A percentile compares a stretch with the other conserved stretches of the same genome.
Evolutionary conservation across 2,113 vertebrate species (phyloP).

Genomic region (Peromyscus maniculatus): DNA sequence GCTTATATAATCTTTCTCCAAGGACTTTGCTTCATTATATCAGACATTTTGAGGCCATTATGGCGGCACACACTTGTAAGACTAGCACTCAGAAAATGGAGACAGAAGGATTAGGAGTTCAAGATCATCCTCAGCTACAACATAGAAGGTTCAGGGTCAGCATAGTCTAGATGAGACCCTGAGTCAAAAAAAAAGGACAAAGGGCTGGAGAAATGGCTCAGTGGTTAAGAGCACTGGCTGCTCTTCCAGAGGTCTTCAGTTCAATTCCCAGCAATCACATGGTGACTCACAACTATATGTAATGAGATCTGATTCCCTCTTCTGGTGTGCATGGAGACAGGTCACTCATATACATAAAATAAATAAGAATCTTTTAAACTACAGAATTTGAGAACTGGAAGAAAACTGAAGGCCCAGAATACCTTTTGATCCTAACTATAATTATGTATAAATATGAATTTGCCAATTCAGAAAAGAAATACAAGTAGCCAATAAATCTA

Average conservation of each 20-base stretch:
- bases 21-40: not conserved
- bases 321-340: not conserved
- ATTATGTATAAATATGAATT: not conserved
- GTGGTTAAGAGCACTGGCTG: not conserved
- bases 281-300: not conserved
- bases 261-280: not conserved
- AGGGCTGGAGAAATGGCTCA: not conserved
- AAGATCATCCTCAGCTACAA: not conserved
- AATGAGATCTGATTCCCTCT: not conserved
- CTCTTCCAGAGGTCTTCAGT: not conserved
- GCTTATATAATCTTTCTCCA: conserved; percentile 1
- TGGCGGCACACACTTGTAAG: not conserved
- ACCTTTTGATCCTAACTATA: not conserved
- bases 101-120: not conserved
- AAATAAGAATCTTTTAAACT: not conserved
- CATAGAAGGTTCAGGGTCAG: not conserved
- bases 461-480: conserved; percentile 39
- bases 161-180: not conserved
- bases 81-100: not conserved
- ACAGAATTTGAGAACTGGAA: conserved; percentile 38
- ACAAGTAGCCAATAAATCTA: conserved; percentile 2
- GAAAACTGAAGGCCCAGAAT: conserved; percentile 8
- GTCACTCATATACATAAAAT: not conserved
- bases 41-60: not conserved
- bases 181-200: not conserved